A percentile compares a stretch with the other conserved stretches of the same genome.
Evolutionary conservation across 1,140 invertebrate species (phyloP).

Genomic region (Brachystomella parvula): DNA sequence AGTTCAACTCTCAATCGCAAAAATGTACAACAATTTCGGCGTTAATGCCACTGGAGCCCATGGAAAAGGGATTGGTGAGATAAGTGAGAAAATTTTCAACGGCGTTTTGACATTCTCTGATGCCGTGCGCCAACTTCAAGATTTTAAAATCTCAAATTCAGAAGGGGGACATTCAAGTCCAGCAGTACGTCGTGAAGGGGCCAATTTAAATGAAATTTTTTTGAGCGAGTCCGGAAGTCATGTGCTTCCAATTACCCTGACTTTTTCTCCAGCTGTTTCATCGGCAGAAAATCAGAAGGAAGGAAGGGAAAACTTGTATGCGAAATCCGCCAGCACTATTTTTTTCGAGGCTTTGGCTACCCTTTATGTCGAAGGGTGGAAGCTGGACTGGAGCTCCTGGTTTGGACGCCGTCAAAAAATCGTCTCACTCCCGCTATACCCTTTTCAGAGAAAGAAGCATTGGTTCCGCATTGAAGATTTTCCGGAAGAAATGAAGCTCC

Average conservation of each 20-base stretch:
- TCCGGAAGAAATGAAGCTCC: not conserved
- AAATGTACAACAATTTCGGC: not conserved
- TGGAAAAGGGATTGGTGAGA: not conserved
- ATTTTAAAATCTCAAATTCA: too few species aligned
- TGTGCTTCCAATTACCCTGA: not conserved
- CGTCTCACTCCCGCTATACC: constrained; percentile 7
- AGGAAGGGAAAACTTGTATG: not conserved
- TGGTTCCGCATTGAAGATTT: not conserved
- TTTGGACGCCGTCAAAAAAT: not conserved
- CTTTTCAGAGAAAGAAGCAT: constrained; percentile 17
- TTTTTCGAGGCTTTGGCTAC: not conserved
- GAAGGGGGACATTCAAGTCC: too few species aligned
- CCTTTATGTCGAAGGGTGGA: not conserved
- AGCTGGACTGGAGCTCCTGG: constrained; percentile 2
- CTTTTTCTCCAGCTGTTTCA: not conserved
- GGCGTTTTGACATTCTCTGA: not conserved
- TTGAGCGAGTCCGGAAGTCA: not conserved
- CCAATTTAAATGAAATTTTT: not conserved
- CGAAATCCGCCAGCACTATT: too few species aligned
- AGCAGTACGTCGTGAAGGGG: not conserved
- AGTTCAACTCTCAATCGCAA: not conserved
- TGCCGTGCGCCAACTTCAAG: not conserved
- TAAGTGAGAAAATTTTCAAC: not conserved
- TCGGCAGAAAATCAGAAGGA: not conserved
- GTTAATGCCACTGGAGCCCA: not conserved